Base-by-base conservation (phyloP, 2,888 invertebrate genomes). In the Lasioglossum zephyrum region DNA sequence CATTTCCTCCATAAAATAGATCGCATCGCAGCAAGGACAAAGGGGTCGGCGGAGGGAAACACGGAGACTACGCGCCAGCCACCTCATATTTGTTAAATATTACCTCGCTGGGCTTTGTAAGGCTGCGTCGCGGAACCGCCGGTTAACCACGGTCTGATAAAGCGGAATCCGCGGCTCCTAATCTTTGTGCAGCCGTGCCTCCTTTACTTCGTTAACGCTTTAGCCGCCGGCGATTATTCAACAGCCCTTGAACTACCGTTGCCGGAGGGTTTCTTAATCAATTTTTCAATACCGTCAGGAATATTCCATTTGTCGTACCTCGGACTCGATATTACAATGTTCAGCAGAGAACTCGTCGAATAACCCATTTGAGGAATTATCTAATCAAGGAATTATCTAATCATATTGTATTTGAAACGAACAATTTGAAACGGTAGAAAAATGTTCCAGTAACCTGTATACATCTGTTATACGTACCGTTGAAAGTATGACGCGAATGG, bases 1-100 rank as follows among this genome's bases (percentile, higher is more conserved):
- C 73, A 79, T 84, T 88, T 79, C 75, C 79, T 70, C 81, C 74
- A 57, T 41, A 72, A 88, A 87, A 88, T 87, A 82, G 77, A 88
- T 83, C 82, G 73, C 73, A 70, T 83, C 74, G 72, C 44, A 72
- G 36, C 47, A 83, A 72, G 85, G 79, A 81, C 70, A 77, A 85
- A 87, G 41, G 72, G 66, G 39, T 1, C 1, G 31, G 63, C 4
- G 57, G 69, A 31, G 36, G 53, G 73, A 41, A 76, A 75, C 80
- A 16, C 16, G 36, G 4, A 63, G 47, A 39, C 39, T 8, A 31
- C 63, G 63, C 47, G 39, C 39, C 22, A 9, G 63, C 41, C 77
- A 69, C 36, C 36, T 85, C 76, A 63, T 79, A 82, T 79, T 82
- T 77, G 74, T 82, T 86, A 82, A 77, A 85, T 77, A 84, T 81